Conservation (phyloP, 2,113 vertebrate species). For the Pelodiscus sinensis region DNA sequence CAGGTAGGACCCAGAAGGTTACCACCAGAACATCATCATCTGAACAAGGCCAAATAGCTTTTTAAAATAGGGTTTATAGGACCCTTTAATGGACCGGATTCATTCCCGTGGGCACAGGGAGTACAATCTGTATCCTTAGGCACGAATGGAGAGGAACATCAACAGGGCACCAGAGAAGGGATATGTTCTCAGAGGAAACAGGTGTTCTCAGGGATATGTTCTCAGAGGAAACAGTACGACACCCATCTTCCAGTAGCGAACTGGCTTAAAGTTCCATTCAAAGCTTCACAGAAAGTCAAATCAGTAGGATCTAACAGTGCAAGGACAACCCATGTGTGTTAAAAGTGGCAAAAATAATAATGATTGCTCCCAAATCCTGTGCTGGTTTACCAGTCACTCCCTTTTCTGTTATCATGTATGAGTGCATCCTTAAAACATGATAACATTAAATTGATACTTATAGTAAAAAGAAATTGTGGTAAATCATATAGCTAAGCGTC, state of each 20-base stretch:
- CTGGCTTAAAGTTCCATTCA: background rate
- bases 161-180: background rate
- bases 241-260: background rate
- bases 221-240: constrained; percentile 16
- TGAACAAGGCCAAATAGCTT: background rate
- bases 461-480: background rate
- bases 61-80: background rate
- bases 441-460: background rate
- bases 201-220: constrained; percentile 2
- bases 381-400: background rate
- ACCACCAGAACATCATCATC: background rate
- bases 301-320: background rate
- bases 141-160: background rate
- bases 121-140: background rate
- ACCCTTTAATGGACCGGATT: constrained; percentile 2
- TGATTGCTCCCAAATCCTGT: background rate
- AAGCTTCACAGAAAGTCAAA: background rate
- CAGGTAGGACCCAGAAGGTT: constrained; percentile 27
- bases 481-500: background rate
- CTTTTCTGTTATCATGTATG: background rate
- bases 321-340: background rate
- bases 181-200: constrained; percentile 24
- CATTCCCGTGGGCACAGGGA: background rate
- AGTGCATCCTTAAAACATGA: background rate
- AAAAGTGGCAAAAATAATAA: background rate